A percentile compares a stretch with the other conserved stretches of the same genome.
phyloP scores from a whole-genome alignment of 2,797 vertebrate genomes.

The Paramormyrops hopkinsi region DNA sequence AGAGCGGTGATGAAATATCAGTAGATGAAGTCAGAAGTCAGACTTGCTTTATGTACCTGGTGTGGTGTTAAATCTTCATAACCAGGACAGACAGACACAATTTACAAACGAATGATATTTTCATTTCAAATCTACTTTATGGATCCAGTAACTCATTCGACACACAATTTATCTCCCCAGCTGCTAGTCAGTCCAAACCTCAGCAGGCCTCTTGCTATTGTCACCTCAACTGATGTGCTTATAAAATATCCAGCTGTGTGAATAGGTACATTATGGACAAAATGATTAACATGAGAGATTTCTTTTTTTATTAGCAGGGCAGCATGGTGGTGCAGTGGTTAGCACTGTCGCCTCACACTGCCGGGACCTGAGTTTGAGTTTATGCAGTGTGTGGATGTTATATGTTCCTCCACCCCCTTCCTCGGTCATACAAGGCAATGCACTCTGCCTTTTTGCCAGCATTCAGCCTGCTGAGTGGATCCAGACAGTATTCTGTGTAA shows the following conservation, averaged over 20 bases:
- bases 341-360: not conserved
- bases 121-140: not conserved
- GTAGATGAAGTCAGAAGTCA: not conserved
- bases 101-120: not conserved
- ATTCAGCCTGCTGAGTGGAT: not conserved
- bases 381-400: not conserved
- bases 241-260: not conserved
- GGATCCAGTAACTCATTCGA: not conserved
- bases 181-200: not conserved
- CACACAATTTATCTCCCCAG: not conserved
- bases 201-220: not conserved
- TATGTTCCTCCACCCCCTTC: not conserved
- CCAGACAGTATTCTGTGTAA: constrained; percentile 47
- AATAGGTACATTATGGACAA: not conserved
- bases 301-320: not conserved
- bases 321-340: not conserved
- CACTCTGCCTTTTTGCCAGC: not conserved
- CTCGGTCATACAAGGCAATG: not conserved
- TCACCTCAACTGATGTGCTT: not conserved
- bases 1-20: not conserved
- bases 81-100: not conserved
- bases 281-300: not conserved
- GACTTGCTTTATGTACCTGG: not conserved
- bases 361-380: not conserved
- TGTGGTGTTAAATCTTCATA: not conserved